phyloP scores from a whole-genome alignment of 2,797 vertebrate genomes.

The Aselliscus stoliczkanus region DNA sequence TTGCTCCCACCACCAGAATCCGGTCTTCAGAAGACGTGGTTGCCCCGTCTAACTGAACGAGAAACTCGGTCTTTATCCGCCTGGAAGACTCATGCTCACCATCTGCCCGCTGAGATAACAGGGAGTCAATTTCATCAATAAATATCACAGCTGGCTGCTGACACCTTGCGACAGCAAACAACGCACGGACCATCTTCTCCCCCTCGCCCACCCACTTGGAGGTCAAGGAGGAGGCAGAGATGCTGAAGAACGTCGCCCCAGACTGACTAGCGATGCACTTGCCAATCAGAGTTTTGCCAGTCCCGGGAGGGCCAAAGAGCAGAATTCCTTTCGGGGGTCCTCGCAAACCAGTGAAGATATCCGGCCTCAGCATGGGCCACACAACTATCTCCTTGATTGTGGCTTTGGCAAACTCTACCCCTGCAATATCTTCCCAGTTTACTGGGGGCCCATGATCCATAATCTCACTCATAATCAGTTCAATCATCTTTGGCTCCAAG shows the following conservation, averaged over 20 bases:
- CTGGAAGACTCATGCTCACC: constrained; percentile 96
- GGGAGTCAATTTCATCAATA: constrained; percentile 97
- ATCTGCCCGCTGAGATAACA: constrained; percentile 94
- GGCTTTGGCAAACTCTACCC: constrained; percentile 95
- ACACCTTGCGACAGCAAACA: constrained; percentile 94
- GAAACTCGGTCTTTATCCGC: constrained; percentile 97
- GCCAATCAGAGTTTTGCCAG: constrained; percentile 97
- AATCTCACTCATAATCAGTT: constrained; percentile 97
- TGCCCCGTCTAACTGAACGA: constrained; percentile 96
- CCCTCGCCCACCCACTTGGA: constrained; percentile 99
- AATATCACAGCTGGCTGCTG: constrained; percentile 98
- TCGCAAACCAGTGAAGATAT: constrained; percentile 95
- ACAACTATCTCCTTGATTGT: constrained; percentile 98
- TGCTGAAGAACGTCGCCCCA: constrained; percentile 98
- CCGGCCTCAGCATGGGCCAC: constrained; percentile 98
- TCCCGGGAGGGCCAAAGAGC: constrained; percentile 96
- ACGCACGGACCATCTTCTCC: constrained; percentile 96
- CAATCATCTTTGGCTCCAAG: constrained; percentile 96
- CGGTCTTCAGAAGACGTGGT: constrained; percentile 94
- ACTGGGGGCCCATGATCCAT: constrained; percentile 95
- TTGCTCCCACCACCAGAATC: constrained; percentile 96
- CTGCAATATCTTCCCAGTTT: constrained; percentile 96
- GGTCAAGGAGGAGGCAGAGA: constrained; percentile 96
- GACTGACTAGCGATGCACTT: constrained; percentile 98
- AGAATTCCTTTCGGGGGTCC: constrained; percentile 97